Conservation (phyloP, 2,113 vertebrate species). For the Nycticryphes semicollaris region DNA sequence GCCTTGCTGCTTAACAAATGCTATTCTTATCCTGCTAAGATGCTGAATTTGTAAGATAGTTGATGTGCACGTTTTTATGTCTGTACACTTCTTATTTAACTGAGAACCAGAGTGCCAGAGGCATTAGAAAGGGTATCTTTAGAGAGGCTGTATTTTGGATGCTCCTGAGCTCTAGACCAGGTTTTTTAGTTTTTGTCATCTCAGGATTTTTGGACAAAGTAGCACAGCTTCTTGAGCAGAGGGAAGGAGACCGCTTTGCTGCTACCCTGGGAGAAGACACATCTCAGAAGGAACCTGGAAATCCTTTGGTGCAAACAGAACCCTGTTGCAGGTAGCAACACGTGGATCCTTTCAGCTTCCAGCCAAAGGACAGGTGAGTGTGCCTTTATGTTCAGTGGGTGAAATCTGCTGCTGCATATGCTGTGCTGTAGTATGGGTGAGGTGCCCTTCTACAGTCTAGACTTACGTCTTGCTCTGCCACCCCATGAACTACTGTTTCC, state of each 20-base stretch:
- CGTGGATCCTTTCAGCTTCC: not conserved
- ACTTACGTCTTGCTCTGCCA: not conserved
- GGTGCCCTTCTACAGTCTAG: not conserved
- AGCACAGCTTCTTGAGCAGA: not conserved
- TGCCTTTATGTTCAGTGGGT: not conserved
- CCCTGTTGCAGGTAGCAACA: not conserved
- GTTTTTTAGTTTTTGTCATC: not conserved
- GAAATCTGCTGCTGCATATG: not conserved
- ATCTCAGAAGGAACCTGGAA: not conserved
- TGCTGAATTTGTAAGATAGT: not conserved
- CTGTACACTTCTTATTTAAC: not conserved
- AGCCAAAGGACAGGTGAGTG: not conserved
- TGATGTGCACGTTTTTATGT: not conserved
- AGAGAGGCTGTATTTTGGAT: not conserved
- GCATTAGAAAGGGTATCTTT: not conserved
- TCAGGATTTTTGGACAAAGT: not conserved
- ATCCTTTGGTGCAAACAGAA: not conserved
- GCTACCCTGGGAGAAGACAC: not conserved
- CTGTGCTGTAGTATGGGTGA: not conserved
- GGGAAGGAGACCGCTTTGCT: not conserved
- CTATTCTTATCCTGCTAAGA: not conserved
- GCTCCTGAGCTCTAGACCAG: not conserved
- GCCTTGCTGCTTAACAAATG: not conserved
- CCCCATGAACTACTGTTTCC: not conserved
- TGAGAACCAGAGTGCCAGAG: not conserved